Evolutionary conservation across 2,888 invertebrate species (phyloP).

Genomic region (Acleris emargana): DNA sequence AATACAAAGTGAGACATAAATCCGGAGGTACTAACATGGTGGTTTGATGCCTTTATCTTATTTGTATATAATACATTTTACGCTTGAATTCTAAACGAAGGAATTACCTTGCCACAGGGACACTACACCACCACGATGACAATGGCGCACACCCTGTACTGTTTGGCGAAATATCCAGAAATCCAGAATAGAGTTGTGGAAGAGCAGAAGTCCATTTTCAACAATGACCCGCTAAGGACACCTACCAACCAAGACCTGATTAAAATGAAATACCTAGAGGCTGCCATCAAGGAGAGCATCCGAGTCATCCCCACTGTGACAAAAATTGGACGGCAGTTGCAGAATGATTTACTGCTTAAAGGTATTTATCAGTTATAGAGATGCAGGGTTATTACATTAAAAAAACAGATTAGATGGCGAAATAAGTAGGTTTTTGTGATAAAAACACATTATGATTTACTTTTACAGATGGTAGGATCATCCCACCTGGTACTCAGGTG

Average conservation of each 20-base stretch:
- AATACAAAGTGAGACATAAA: too few relatives aligned
- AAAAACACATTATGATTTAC: background rate
- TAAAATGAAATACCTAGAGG: conserved; percentile 55
- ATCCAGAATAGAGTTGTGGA: conserved; percentile 47
- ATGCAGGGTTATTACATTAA: background rate
- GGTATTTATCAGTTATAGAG: conserved; percentile 31
- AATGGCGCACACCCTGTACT: conserved; percentile 49
- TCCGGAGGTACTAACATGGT: too few relatives aligned
- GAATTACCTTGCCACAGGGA: conserved; percentile 40
- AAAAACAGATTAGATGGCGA: too few relatives aligned
- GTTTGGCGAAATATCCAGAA: conserved; percentile 48
- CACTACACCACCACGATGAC: conserved; percentile 53
- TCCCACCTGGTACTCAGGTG: conserved; percentile 48
- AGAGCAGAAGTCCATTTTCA: conserved; percentile 48
- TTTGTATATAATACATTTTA: conserved; percentile 4
- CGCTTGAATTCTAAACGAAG: background rate
- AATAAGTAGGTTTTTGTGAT: background rate
- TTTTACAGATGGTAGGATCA: conserved; percentile 49
- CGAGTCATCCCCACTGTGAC: conserved; percentile 50
- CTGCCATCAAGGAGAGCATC: conserved; percentile 53
- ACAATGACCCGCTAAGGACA: conserved; percentile 42
- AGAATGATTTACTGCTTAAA: conserved; percentile 47
- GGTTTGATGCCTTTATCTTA: too few relatives aligned
- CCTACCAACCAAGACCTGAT: conserved; percentile 47
- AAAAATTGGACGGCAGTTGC: conserved; percentile 50